phyloP scores from a whole-genome alignment of 2,888 invertebrate species.

The Gasteruption jaculator region DNA sequence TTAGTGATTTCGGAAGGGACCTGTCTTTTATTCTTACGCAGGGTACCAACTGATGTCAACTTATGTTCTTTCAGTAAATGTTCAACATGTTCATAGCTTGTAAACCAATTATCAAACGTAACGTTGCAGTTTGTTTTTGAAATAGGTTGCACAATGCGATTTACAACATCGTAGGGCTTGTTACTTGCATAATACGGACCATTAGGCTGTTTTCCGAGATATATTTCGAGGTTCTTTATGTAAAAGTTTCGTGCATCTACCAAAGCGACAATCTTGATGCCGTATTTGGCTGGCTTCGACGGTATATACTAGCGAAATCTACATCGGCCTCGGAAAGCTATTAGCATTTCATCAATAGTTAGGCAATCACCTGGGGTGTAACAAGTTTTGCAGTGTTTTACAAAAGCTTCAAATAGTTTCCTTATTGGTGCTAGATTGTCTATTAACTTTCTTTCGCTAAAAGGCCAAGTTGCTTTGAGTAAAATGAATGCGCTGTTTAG shows the following conservation, averaged over 20 bases:
- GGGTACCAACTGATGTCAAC: constrained; percentile 24
- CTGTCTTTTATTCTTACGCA: constrained; percentile 26
- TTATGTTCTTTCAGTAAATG: constrained; percentile 25
- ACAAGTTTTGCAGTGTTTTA: constrained; percentile 10
- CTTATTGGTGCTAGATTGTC: constrained; percentile 21
- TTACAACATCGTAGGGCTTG: constrained; percentile 30
- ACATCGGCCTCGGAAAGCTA: constrained; percentile 18
- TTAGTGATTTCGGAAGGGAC: constrained; percentile 22
- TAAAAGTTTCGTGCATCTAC: constrained; percentile 21
- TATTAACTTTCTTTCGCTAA: constrained; percentile 11
- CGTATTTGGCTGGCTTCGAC: constrained; percentile 22
- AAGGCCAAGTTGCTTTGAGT: constrained; percentile 11
- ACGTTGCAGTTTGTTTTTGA: constrained; percentile 30
- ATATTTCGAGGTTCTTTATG: constrained; percentile 31
- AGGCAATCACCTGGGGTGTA: constrained; percentile 14
- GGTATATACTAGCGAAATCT: constrained; percentile 19
- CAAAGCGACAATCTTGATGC: constrained; percentile 20
- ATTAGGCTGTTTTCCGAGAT: constrained; percentile 32
- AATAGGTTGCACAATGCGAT: constrained; percentile 27
- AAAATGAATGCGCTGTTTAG: neutral
- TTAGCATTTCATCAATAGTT: constrained; percentile 20
- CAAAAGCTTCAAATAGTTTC: constrained; percentile 14
- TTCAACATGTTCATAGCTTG: constrained; percentile 28
- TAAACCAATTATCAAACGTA: constrained; percentile 35
- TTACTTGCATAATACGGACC: constrained; percentile 30